phyloP scores from a whole-genome alignment of 1,140 invertebrate genomes.

The Hyles euphorbiae region DNA sequence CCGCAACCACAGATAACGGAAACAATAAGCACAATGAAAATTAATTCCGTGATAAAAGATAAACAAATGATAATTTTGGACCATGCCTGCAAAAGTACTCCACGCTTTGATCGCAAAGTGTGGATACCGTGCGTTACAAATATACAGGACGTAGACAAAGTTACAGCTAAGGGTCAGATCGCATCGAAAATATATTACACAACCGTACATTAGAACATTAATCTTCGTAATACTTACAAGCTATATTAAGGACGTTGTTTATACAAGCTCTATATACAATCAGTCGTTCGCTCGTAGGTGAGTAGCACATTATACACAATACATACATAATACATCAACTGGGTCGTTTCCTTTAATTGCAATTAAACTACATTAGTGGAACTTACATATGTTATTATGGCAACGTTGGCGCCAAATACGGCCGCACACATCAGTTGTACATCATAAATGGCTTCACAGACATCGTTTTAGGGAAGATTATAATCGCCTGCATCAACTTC shows the following conservation, averaged over 20 bases:
- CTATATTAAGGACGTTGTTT: constrained; percentile 7
- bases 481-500: constrained; percentile 3
- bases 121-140: constrained; percentile 26
- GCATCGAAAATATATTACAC: constrained; percentile 25
- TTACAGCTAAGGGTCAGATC: constrained; percentile 31
- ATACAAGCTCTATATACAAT: constrained; percentile 9
- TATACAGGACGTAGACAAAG: constrained; percentile 15
- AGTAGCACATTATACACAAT: background rate
- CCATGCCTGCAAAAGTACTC: constrained; percentile 23
- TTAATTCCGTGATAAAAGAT: background rate
- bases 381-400: constrained; percentile 46
- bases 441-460: constrained; percentile 26
- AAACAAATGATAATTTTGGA: constrained; percentile 6
- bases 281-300: constrained; percentile 6
- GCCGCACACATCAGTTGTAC: constrained; percentile 41
- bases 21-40: background rate
- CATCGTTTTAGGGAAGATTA: constrained; percentile 14
- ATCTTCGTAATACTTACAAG: constrained; percentile 24
- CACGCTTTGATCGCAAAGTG: constrained; percentile 41
- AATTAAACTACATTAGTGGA: constrained; percentile 29
- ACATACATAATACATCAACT: background rate
- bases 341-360: constrained; percentile 21
- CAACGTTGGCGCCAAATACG: constrained; percentile 32
- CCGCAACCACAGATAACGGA: background rate
- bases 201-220: constrained; percentile 26